Evolutionary conservation across 2,113 vertebrate species (phyloP).

Genomic region (Psittacula cyanocephala): DNA sequence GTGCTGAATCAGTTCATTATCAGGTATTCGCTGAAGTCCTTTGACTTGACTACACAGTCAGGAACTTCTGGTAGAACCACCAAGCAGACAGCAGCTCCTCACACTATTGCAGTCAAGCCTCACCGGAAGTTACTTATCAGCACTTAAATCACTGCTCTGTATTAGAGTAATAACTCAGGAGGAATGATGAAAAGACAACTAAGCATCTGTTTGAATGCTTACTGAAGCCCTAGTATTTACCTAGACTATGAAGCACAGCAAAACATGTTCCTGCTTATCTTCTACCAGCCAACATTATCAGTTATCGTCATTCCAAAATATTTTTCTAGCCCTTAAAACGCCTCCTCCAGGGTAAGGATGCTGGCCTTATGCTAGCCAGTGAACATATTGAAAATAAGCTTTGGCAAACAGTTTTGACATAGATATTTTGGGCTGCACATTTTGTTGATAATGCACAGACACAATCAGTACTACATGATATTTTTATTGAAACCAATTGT

Average conservation of each 20-base stretch:
- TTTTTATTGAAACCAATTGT: slow-evolving; percentile 29
- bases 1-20: neutral
- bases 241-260: neutral
- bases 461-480: neutral
- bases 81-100: neutral
- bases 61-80: neutral
- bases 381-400: neutral
- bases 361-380: neutral
- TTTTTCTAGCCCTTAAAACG: neutral
- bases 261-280: neutral
- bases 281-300: neutral
- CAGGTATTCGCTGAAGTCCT: neutral
- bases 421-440: neutral
- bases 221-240: neutral
- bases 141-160: neutral
- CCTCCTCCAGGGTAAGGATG: neutral
- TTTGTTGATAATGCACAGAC: neutral
- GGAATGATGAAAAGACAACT: neutral
- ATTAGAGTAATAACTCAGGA: neutral
- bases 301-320: neutral
- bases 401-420: slow-evolving; percentile 14
- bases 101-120: neutral
- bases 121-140: neutral
- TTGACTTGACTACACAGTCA: neutral
- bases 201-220: neutral